phyloP scores from a whole-genome alignment of 1,140 invertebrate genomes.

The Macrobrachium nipponense region DNA sequence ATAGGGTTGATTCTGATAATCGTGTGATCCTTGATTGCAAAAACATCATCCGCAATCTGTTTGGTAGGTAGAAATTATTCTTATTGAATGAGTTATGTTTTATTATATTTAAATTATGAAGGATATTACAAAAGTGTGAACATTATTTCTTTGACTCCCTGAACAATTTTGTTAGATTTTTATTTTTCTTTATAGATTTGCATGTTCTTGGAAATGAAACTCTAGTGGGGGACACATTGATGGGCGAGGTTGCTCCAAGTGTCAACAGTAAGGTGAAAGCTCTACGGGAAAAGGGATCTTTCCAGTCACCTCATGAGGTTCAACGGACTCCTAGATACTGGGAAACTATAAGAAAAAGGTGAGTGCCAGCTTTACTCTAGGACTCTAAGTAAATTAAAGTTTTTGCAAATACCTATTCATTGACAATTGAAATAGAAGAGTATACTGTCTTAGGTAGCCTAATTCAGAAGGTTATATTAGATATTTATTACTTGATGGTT shows the following conservation, averaged over 20 bases:
- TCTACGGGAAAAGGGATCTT: conserved; percentile 4
- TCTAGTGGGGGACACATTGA: neutral
- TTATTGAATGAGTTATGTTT: neutral
- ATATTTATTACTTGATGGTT: no score
- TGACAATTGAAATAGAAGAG: neutral
- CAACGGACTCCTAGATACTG: conserved; percentile 54
- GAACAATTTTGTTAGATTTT: neutral
- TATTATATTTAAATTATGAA: neutral
- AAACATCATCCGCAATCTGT: conserved; percentile 17
- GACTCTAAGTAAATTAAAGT: neutral
- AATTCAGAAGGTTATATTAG: no score
- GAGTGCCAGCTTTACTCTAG: conserved; percentile 9
- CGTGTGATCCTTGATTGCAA: conserved; percentile 23
- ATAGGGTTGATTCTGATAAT: conserved; percentile 72
- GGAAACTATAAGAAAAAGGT: conserved; percentile 57
- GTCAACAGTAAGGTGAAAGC: conserved; percentile 28
- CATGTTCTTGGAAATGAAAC: neutral
- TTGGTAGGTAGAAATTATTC: conserved; percentile 34
- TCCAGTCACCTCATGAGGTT: conserved; percentile 21
- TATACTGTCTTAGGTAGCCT: no score
- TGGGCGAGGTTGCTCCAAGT: conserved; percentile 9
- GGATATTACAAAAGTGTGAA: neutral
- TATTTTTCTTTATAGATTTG: neutral
- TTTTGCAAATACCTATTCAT: neutral
- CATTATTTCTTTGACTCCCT: neutral